Base-by-base conservation (phyloP, 1,140 invertebrate species). In the Phymorhynchus buccinoides region DNA sequence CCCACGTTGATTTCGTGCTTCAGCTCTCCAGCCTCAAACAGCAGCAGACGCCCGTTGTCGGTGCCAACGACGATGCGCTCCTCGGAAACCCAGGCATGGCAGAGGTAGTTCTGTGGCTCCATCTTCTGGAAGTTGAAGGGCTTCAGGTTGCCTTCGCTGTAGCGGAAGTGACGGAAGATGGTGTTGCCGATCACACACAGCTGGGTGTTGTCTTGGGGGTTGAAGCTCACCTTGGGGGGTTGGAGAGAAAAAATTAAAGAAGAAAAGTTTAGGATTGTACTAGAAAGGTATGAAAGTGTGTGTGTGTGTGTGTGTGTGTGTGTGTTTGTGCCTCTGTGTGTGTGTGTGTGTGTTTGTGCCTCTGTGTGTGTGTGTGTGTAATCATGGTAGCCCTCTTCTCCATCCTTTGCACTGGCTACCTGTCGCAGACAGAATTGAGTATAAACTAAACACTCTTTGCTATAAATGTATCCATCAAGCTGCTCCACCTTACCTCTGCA, bases 111-210 rank as follows among this genome's bases (percentile, higher is more conserved):
- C 85, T 96, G 95, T 87, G 95, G 95, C 87, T 98, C 97, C 32
- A 96, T 95, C 93, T 97, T 97, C 84, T 96, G 95, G 93, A 96
- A 97, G 32, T 96, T 96, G 92, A 96, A 97, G 80, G 96, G 96
- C 48, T 96, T 95, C 95, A 97, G 96, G 7, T 96, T 95, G 1
- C 95, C 96, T 91, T 98, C 97, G n/a, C 95, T 95, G 48, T 96
- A 96, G 42, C 96, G 96, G 90, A 97, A 95, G 81, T 97, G 95
- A 88, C 96, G 95, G 89, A 97, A 96, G 0, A 95, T 95, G 27
- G 95, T 95, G 41, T 95, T 94, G 18, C 97, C 97, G 66, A 96
- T 95, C 14, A 97, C 93, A 66, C 96, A 96, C 1, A 97, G 91
- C 75, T 96, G 95, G 16, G 96, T 96, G 32, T 95, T 94, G 89